Base-by-base conservation (phyloP, 2,113 vertebrate species). In the Sula dactylatra region DNA sequence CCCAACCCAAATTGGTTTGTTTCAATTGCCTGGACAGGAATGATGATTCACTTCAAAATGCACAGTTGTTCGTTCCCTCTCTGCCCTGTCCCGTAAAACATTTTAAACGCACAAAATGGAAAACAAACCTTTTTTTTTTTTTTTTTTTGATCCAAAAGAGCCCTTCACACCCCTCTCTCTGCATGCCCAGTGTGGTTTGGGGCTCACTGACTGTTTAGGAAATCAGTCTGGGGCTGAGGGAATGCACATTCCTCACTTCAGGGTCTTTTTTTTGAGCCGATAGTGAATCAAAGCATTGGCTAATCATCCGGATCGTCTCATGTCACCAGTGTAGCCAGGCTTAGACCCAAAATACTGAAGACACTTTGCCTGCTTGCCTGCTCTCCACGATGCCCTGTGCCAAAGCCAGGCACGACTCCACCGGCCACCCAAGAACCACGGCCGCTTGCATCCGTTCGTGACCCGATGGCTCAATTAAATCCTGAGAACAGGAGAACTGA, bases 401-500 rank as follows among this genome's bases (percentile, higher is more conserved):
- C 12, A 0, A 29, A 64, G 47, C 15, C 83, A 65, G 29, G 14
- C 13, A 3, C 5, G 7, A 71, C 71, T 13, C 78, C 52, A 9
- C 27, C 0, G 0, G 38, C 36, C 64, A 13, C 54, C 24, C 55
- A 19, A 29, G 42, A 0, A 0, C n/a, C 18, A 6, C 0, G 0
- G 31, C 34, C 5, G 0, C 72, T 58, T 10, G 0, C 40, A 13
- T 4, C 66, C 0, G 0, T 1, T 7, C 4, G 0, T 20, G 45
- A 24, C 21, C 59, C 1, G 3, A 5, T 6, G 44, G 38, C 47
- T 87, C 73, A 0, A 0, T 34, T 62, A 54, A 44, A 74, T 9
- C 67, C 72, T 5, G 62, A 64, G 16, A 11, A 42, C 19, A 7
- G 36, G 38, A 2, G 0, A 58, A 5, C 22, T 38, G 56, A 36